These are phyloP conservation scores for Seriola aureovittata DNA, from an alignment of 2,113 vertebrate genomes.

Conservation along the genomic window DNA sequence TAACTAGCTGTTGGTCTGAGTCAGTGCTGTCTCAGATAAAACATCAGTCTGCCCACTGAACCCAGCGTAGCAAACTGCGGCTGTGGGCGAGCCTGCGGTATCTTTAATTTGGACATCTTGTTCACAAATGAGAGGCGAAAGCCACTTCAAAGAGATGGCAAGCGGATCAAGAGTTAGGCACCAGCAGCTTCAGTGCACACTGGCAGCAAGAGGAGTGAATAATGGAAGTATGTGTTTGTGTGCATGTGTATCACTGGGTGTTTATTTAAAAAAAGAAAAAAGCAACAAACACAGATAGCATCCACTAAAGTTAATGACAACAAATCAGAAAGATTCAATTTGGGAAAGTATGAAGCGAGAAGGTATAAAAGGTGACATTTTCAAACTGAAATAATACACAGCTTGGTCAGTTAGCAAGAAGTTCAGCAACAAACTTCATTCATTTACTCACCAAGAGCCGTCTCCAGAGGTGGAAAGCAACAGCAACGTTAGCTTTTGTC, in stretches of 20 bases:
- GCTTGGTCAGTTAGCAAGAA: not conserved
- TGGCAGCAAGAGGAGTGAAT: not conserved
- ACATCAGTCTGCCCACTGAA: slow-evolving; percentile 26
- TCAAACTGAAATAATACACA: not conserved
- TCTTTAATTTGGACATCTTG: slow-evolving; percentile 65
- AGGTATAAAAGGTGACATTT: not conserved
- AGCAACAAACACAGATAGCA: not conserved
- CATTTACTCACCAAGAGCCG: no score
- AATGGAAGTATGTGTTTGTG: not conserved
- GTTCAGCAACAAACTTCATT: no score
- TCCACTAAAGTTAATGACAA: not conserved
- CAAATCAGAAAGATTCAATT: not conserved
- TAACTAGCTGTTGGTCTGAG: not conserved
- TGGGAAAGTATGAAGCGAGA: not conserved
- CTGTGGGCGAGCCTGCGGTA: slow-evolving; percentile 49
- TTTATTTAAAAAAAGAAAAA: no score
- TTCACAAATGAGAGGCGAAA: slow-evolving; percentile 61
- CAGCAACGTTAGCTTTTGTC: no score
- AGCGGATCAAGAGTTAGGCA: slow-evolving; percentile 32
- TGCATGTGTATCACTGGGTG: not conserved
- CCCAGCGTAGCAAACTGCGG: slow-evolving; percentile 3
- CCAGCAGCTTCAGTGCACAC: slow-evolving; percentile 16
- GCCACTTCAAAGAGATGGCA: slow-evolving; percentile 54
- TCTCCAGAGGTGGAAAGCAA: no score
- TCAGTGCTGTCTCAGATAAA: not conserved